Conservation (phyloP, 1,140 invertebrate species). For the Zaprionus kolodkinae region DNA sequence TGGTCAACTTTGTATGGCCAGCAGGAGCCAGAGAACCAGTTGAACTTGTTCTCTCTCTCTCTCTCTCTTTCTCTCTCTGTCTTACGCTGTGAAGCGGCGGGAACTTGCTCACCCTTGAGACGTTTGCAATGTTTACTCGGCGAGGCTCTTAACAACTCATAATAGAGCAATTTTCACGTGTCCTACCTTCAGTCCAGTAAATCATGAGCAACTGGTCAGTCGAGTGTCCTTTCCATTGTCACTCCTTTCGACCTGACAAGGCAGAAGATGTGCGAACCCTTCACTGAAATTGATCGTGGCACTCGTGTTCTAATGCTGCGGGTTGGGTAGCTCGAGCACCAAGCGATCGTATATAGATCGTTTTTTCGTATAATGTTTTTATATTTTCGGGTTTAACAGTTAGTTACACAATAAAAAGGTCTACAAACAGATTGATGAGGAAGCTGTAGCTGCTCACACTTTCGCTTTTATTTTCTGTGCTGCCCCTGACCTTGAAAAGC, state of each 20-base stretch:
- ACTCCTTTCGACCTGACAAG: constrained; percentile 56
- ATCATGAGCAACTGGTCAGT: constrained; percentile 66
- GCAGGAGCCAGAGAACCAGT: constrained; percentile 70
- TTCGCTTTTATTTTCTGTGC: background rate
- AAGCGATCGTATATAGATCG: no score
- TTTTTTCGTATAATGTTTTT: constrained; percentile 18
- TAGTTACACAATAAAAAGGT: constrained; percentile 20
- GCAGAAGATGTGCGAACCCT: constrained; percentile 18
- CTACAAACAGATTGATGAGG: background rate
- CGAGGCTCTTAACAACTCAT: constrained; percentile 82
- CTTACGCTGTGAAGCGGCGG: constrained; percentile 48
- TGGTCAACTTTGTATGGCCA: constrained; percentile 53
- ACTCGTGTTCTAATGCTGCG: constrained; percentile 63
- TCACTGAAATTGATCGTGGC: constrained; percentile 76
- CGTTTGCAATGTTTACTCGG: constrained; percentile 73
- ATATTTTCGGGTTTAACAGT: constrained; percentile 41
- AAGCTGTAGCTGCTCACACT: background rate
- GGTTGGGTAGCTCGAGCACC: constrained; percentile 25
- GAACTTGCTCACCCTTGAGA: constrained; percentile 75
- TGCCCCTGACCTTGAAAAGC: constrained; percentile 55
- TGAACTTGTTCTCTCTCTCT: constrained; percentile 59
- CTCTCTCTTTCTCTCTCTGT: constrained; percentile 28
- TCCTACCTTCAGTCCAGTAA: constrained; percentile 59
- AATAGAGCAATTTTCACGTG: constrained; percentile 84
- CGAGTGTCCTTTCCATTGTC: constrained; percentile 53